Conservation (phyloP, 2,113 vertebrate genomes). For the Forbesichthys agassizii region DNA sequence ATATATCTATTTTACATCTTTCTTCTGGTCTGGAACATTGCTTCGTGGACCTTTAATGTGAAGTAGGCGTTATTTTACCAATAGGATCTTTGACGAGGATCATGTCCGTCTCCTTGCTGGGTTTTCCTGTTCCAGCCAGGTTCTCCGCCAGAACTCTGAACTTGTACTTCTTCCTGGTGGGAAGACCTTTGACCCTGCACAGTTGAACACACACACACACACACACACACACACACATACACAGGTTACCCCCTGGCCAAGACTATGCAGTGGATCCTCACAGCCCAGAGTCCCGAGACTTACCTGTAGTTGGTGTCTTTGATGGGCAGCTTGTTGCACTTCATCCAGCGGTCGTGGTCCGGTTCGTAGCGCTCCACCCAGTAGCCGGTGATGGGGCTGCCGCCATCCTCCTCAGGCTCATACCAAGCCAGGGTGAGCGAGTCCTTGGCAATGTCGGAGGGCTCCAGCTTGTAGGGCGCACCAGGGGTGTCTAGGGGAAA, state of each 20-base stretch:
- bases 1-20: not conserved
- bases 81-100: slow-evolving; percentile 97
- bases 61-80: slow-evolving; percentile 72
- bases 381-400: slow-evolving; percentile 96
- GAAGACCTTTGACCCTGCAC: slow-evolving; percentile 92
- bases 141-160: slow-evolving; percentile 98
- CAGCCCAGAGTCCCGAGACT: not conserved
- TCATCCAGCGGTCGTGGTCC: slow-evolving; percentile 91
- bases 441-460: slow-evolving; percentile 91
- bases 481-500: slow-evolving; percentile 86
- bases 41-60: slow-evolving; percentile 3
- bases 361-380: slow-evolving; percentile 96
- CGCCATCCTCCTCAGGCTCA: slow-evolving; percentile 97
- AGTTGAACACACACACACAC: not conserved
- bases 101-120: slow-evolving; percentile 90
- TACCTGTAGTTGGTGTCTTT: slow-evolving; percentile 93
- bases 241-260: not conserved
- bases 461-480: slow-evolving; percentile 87
- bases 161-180: slow-evolving; percentile 97
- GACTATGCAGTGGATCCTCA: not conserved
- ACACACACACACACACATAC: not conserved
- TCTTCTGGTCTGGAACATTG: not conserved
- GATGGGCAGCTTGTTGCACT: slow-evolving; percentile 94
- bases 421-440: slow-evolving; percentile 90
- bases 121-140: slow-evolving; percentile 94